Conservation (phyloP, 2,797 vertebrate genomes). For the Melanotaenia pygmaea region DNA sequence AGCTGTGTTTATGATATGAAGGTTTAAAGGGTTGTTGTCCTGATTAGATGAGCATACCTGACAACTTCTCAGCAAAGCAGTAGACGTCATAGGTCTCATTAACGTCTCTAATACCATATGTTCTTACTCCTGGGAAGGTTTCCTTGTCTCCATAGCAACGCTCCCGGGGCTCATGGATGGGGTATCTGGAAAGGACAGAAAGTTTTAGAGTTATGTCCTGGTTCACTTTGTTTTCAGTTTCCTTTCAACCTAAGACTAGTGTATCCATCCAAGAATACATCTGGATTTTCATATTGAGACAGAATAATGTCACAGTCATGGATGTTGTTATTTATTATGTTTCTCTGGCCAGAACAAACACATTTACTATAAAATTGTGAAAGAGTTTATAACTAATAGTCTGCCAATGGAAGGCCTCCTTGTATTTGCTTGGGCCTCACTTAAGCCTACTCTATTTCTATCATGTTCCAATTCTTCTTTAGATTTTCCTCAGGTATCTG, state of each 20-base stretch:
- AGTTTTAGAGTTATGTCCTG: neutral
- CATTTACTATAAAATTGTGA: neutral
- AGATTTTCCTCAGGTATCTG: neutral
- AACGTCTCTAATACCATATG: conserved; percentile 93
- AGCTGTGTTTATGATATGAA: neutral
- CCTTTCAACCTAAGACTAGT: neutral
- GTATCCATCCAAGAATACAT: neutral
- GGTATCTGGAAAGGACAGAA: conserved; percentile 84
- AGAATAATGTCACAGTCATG: neutral
- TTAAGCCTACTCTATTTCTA: too few species aligned
- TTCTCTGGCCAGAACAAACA: neutral
- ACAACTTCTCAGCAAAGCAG: conserved; percentile 95
- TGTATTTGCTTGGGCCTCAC: neutral
- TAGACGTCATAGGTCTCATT: conserved; percentile 98
- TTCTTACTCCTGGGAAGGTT: conserved; percentile 93
- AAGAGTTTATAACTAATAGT: too few species aligned
- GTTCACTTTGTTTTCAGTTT: neutral
- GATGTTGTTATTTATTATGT: neutral
- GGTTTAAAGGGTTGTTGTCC: neutral
- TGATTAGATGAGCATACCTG: conserved; percentile 82
- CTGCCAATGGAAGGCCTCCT: neutral
- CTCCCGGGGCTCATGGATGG: conserved; percentile 93
- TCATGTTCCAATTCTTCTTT: too few species aligned
- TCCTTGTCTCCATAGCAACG: conserved; percentile 96
- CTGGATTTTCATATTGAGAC: neutral